Evolutionary conservation across 1,140 invertebrate species (phyloP).

Genomic region (Colletes gigas): DNA sequence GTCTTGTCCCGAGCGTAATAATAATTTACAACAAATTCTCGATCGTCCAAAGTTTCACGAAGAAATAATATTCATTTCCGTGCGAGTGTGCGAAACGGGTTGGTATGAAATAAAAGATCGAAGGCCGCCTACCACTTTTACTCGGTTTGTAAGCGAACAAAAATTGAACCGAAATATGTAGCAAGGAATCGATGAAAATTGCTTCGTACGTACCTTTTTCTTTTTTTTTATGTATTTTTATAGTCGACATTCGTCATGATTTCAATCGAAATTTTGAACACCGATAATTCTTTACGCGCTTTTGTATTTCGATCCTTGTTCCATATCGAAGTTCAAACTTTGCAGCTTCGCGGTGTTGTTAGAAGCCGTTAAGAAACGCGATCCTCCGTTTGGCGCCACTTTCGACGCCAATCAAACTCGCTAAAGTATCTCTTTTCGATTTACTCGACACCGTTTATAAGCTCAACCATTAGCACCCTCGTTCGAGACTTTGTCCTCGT

Average conservation of each 20-base stretch:
- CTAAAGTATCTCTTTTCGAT: constrained; percentile 55
- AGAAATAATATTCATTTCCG: constrained; percentile 21
- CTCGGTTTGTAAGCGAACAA: neutral
- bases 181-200: constrained; percentile 10
- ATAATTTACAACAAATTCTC: constrained; percentile 17
- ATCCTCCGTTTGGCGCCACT: constrained; percentile 45
- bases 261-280: neutral
- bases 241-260: constrained; percentile 1
- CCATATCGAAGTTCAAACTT: neutral
- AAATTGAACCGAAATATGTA: constrained; percentile 2
- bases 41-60: constrained; percentile 10
- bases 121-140: neutral
- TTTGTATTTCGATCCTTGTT: constrained; percentile 8
- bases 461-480: constrained; percentile 65
- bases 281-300: neutral
- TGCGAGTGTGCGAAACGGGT: constrained; percentile 46
- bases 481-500: constrained; percentile 52
- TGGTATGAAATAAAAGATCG: constrained; percentile 25
- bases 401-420: constrained; percentile 49
- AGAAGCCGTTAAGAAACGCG: neutral
- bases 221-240: constrained; percentile 10
- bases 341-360: neutral
- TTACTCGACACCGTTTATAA: constrained; percentile 41
- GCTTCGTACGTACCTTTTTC: neutral
- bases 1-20: constrained; percentile 11